Percentiles rank a stretch among this genome's conserved stretches.
phyloP scores from a whole-genome alignment of 2,797 vertebrate genomes.

The Telmatherina bonti region DNA sequence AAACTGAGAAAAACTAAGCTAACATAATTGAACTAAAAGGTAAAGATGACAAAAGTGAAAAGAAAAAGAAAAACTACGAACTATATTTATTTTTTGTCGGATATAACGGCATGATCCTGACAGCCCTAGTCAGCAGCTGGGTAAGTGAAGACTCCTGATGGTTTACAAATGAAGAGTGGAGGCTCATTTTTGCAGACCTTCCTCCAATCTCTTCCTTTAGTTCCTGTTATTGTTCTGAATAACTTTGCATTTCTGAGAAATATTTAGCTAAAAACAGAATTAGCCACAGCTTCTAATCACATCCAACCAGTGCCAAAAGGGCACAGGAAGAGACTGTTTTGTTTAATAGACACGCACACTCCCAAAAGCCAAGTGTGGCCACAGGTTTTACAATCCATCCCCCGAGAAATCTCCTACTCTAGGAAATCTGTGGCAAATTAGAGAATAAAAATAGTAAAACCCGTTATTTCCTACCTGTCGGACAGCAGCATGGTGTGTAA shows the following conservation, averaged over 20 bases:
- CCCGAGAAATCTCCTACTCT: not conserved
- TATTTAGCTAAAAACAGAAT: not conserved
- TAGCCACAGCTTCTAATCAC: not conserved
- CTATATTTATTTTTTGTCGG: no score
- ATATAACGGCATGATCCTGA: no score
- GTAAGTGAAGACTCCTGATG: not conserved
- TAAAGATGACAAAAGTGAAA: no score
- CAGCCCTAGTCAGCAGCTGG: no score
- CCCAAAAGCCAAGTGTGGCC: not conserved
- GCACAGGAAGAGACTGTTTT: not conserved
- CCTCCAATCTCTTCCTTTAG: not conserved
- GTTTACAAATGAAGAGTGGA: not conserved
- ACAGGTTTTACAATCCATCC: not conserved
- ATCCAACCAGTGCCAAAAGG: not conserved
- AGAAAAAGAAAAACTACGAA: no score
- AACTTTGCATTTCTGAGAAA: not conserved
- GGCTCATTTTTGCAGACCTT: not conserved
- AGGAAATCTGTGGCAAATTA: no score
- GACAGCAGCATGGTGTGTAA: constrained; percentile 88
- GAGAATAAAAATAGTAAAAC: not conserved
- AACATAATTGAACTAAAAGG: no score
- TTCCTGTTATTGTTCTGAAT: constrained; percentile 2
- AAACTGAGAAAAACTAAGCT: no score
- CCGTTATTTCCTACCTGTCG: constrained; percentile 84
- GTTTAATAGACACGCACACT: not conserved